phyloP scores from a whole-genome alignment of 2,113 vertebrate species.

The Prietella phreatophila region DNA sequence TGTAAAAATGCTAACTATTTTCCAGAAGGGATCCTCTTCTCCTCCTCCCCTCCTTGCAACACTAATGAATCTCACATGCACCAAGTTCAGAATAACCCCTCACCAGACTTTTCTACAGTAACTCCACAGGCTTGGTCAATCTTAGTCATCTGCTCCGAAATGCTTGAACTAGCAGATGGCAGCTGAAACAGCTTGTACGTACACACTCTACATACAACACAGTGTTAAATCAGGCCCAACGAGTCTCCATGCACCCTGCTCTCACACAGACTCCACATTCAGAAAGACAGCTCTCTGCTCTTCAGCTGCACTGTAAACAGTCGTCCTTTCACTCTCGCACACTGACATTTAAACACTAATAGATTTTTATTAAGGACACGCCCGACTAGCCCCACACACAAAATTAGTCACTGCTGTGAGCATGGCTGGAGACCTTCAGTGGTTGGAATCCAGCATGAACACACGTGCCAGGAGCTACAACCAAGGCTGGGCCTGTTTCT shows the following conservation, averaged over 20 bases:
- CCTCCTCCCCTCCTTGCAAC: background rate
- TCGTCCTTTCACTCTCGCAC: conserved; percentile 23
- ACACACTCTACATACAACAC: background rate
- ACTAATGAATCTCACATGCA: background rate
- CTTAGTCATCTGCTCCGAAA: background rate
- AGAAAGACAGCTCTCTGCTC: background rate
- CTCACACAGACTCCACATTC: conserved; percentile 26
- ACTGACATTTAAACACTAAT: conserved; percentile 1
- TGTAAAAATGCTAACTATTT: background rate
- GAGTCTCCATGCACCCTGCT: background rate
- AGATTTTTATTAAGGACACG: conserved; percentile 4
- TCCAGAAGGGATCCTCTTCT: background rate
- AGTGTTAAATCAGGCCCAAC: conserved; percentile 1
- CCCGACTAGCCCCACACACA: background rate
- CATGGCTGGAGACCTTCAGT: background rate
- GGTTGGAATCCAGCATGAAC: background rate
- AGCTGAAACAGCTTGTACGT: background rate
- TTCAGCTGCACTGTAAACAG: conserved; percentile 6
- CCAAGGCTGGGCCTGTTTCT: background rate
- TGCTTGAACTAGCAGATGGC: background rate
- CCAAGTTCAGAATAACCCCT: background rate
- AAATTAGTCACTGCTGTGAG: conserved; percentile 17
- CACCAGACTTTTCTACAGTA: background rate
- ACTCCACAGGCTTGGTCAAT: background rate
- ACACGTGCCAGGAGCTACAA: background rate